Conservation (phyloP, 2,113 vertebrate species). For the Noctilio leporinus region DNA sequence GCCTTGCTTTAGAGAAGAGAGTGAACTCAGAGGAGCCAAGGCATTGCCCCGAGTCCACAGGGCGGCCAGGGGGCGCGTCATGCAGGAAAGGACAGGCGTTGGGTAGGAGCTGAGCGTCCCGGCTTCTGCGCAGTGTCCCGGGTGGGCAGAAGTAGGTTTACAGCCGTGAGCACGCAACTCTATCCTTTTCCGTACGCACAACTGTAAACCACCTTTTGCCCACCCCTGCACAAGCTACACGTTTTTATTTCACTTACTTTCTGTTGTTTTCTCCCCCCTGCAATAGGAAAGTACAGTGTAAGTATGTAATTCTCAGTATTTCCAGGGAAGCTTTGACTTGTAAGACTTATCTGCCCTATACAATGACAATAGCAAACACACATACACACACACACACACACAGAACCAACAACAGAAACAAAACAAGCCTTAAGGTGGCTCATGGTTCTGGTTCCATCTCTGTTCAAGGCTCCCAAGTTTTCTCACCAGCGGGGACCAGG, state of each 20-base stretch:
- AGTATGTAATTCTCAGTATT: background rate
- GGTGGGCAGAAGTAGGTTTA: background rate
- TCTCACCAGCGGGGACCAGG: background rate
- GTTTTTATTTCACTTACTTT: background rate
- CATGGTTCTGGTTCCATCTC: background rate
- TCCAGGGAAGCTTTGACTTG: background rate
- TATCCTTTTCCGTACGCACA: background rate
- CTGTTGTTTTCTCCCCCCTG: rapidly evolving
- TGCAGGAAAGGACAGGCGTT: background rate
- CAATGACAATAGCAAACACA: background rate
- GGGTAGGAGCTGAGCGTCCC: background rate
- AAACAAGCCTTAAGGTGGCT: background rate
- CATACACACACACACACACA: no score
- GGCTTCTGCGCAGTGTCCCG: background rate
- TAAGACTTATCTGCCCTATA: background rate
- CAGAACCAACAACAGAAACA: background rate
- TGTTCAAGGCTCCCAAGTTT: background rate
- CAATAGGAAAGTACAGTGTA: background rate
- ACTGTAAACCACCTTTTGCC: background rate
- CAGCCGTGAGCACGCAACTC: background rate
- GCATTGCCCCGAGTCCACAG: background rate
- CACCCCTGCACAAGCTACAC: background rate
- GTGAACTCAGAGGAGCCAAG: background rate
- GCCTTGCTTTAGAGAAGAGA: background rate
- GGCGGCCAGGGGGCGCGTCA: rapidly evolving